These are phyloP conservation scores for Amazonetta brasiliensis DNA, from an alignment of 2,797 vertebrate genomes.

Conservation along the genomic window DNA sequence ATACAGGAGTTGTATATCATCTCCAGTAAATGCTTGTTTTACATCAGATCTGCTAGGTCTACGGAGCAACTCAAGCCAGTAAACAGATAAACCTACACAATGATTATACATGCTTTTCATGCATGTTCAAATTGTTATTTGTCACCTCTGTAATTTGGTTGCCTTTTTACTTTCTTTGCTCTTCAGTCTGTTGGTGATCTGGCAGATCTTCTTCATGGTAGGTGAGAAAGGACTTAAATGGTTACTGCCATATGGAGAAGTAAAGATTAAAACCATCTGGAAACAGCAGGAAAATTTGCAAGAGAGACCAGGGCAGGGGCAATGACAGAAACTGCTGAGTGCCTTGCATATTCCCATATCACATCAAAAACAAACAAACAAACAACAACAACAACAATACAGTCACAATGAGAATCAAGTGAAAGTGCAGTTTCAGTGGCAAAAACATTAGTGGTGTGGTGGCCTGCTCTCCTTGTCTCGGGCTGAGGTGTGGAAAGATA, in stretches of 20 bases:
- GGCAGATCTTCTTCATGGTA: neutral
- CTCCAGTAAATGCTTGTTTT: constrained; percentile 2
- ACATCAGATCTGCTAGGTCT: neutral
- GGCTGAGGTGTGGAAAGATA: neutral
- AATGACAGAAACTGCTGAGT: neutral
- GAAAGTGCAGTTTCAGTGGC: neutral
- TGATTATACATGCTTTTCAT: neutral
- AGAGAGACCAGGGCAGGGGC: neutral
- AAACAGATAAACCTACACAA: neutral
- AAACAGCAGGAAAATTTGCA: neutral
- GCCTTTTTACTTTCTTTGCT: neutral
- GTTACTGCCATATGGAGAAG: neutral
- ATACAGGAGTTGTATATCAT: neutral
- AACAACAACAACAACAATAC: no score
- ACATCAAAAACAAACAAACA: neutral
- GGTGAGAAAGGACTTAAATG: neutral
- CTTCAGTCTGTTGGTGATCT: neutral
- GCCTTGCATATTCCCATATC: neutral
- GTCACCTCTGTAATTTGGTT: neutral
- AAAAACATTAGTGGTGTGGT: neutral
- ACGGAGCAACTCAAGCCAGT: neutral
- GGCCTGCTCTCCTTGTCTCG: neutral
- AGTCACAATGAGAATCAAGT: neutral
- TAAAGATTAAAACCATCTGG: neutral
- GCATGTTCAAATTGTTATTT: neutral